Conservation (phyloP, 2,797 vertebrate species). For the Chaetodon trifasciatus region DNA sequence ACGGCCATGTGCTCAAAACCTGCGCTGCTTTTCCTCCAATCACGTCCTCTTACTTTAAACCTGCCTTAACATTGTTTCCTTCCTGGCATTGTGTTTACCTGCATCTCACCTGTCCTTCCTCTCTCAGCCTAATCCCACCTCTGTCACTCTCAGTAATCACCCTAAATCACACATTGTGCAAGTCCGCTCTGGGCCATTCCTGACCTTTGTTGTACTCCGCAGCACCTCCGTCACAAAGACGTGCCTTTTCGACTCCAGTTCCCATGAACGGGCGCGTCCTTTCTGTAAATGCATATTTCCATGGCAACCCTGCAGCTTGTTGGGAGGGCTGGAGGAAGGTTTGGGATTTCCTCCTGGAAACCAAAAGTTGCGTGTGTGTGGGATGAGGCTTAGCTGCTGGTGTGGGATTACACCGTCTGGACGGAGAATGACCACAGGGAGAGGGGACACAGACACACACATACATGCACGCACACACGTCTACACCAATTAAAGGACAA, state of each 20-base stretch:
- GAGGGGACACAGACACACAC: conserved; percentile 15
- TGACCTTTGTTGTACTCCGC: conserved; percentile 55
- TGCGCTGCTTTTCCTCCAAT: conserved; percentile 24
- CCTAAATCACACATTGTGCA: conserved; percentile 57
- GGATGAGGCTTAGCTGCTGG: conserved; percentile 40
- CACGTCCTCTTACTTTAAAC: conserved; percentile 27
- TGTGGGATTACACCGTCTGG: conserved; percentile 64
- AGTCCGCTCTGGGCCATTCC: conserved; percentile 42
- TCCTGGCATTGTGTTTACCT: conserved; percentile 66
- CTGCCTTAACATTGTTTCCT: conserved; percentile 38
- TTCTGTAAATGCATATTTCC: conserved; percentile 50
- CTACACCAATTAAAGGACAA: conserved; percentile 8
- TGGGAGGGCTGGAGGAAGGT: conserved; percentile 21
- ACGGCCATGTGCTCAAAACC: conserved; percentile 30
- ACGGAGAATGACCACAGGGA: conserved; percentile 59
- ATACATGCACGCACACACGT: not conserved
- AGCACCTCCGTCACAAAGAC: conserved; percentile 46
- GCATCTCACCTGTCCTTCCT: conserved; percentile 70
- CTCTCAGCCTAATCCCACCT: conserved; percentile 66
- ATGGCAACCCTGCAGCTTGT: conserved; percentile 42
- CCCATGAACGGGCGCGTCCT: conserved; percentile 28
- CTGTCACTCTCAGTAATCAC: conserved; percentile 55
- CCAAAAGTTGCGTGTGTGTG: conserved; percentile 45
- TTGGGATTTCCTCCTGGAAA: conserved; percentile 63
- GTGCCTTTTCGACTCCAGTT: conserved; percentile 38